A percentile compares a stretch with the other conserved stretches of the same genome.
Evolutionary conservation across 1,140 invertebrate species (phyloP).

Genomic region (Mizuhopecten yessoensis): DNA sequence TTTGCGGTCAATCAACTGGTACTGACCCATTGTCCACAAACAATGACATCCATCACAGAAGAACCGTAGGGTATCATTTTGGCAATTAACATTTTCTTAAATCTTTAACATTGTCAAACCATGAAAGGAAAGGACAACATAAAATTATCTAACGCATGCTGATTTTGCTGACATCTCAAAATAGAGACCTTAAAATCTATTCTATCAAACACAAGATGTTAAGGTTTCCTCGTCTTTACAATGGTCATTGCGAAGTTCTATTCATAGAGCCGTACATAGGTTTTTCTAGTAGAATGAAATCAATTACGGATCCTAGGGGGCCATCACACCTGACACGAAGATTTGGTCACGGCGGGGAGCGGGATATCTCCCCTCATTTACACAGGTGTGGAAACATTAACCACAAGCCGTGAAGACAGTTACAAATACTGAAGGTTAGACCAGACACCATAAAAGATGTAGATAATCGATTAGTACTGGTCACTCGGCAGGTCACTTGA

Average conservation of each 20-base stretch:
- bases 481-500: neutral
- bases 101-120: constrained; percentile 1
- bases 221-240: neutral
- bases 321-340: constrained; percentile 8
- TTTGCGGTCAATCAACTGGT: no score
- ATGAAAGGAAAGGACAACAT: neutral
- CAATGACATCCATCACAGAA: neutral
- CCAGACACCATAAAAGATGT: constrained; percentile 4
- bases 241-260: constrained; percentile 32
- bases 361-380: neutral
- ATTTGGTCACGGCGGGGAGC: neutral
- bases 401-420: constrained; percentile 24
- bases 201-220: neutral
- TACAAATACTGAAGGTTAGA: neutral
- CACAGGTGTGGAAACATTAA: constrained; percentile 19
- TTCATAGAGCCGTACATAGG: neutral
- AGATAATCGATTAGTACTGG: constrained; percentile 23
- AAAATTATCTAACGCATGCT: neutral
- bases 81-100: neutral
- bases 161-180: constrained; percentile 33
- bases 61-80: neutral
- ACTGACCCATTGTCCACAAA: neutral
- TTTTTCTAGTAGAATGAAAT: constrained; percentile 20
- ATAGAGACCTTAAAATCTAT: neutral
- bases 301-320: constrained; percentile 10